Percentiles rank a stretch among this genome's conserved stretches.
phyloP scores from a whole-genome alignment of 1,140 invertebrate genomes.

The Saxidomus purpurata region DNA sequence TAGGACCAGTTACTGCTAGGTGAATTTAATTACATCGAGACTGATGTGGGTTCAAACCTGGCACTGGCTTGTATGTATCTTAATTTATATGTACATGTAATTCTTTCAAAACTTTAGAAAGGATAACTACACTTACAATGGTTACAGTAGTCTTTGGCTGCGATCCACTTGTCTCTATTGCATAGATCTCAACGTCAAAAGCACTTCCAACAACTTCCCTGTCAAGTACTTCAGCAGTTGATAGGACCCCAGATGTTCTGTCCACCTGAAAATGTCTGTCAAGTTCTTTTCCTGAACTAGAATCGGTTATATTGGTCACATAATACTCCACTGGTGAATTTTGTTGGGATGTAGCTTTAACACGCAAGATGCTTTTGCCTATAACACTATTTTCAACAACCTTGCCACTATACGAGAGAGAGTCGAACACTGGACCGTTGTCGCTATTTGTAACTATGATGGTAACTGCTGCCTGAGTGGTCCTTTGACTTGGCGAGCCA shows the following conservation, averaged over 20 bases:
- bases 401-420: conserved; percentile 90
- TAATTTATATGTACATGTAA: too few relatives aligned
- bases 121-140: conserved; percentile 95
- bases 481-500: conserved; percentile 87
- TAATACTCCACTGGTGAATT: conserved; percentile 92
- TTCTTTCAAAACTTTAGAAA: too few relatives aligned
- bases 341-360: conserved; percentile 79
- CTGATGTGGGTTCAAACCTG: too few relatives aligned
- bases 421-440: conserved; percentile 82
- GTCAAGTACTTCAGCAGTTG: conserved; percentile 94
- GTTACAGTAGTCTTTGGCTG: conserved; percentile 89
- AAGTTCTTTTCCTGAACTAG: conserved; percentile 88
- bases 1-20: too few relatives aligned
- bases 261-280: conserved; percentile 92
- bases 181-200: conserved; percentile 76
- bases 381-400: conserved; percentile 92
- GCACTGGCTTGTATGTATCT: too few relatives aligned
- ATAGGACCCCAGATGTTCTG: conserved; percentile 93
- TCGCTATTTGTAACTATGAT: conserved; percentile 72
- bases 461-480: conserved; percentile 74
- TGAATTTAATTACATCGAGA: too few relatives aligned
- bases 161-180: conserved; percentile 85
- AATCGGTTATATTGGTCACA: conserved; percentile 93
- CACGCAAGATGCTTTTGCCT: conserved; percentile 83
- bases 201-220: conserved; percentile 88